Conservation (phyloP, 2,113 vertebrate genomes). For the Pachyramphus minor region DNA sequence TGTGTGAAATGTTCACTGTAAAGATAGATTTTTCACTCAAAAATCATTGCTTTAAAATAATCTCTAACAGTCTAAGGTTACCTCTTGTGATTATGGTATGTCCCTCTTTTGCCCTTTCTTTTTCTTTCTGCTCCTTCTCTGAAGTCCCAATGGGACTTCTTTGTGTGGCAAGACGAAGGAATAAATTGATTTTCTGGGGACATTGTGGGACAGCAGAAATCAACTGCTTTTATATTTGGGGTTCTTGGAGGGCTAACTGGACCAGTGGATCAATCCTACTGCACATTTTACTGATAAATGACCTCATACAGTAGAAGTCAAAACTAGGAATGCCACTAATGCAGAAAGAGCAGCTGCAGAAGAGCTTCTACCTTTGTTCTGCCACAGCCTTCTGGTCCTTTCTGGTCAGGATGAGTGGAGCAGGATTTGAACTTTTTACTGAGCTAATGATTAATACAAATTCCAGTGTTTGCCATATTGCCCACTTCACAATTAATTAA, state of each 20-base stretch:
- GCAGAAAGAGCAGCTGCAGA: neutral
- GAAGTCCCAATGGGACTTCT: neutral
- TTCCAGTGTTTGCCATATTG: neutral
- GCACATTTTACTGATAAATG: neutral
- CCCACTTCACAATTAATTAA: conserved; percentile 29
- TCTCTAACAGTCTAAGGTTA: neutral
- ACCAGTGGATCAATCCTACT: neutral
- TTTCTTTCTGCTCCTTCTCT: neutral
- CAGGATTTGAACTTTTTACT: conserved; percentile 8
- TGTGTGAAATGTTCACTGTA: neutral
- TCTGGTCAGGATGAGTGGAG: neutral
- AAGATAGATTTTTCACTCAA: neutral
- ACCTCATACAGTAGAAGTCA: neutral
- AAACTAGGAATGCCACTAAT: neutral
- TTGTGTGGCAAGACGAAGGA: neutral
- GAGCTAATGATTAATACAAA: conserved; percentile 9
- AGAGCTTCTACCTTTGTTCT: neutral
- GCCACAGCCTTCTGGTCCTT: neutral
- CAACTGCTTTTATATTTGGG: neutral
- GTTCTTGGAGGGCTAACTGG: neutral
- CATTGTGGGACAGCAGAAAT: neutral
- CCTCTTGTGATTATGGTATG: neutral
- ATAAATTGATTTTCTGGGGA: neutral
- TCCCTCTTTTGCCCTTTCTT: neutral
- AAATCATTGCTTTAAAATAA: conserved; percentile 1